Conservation (phyloP, 2,888 invertebrate genomes). For the Coremacera marginata region DNA sequence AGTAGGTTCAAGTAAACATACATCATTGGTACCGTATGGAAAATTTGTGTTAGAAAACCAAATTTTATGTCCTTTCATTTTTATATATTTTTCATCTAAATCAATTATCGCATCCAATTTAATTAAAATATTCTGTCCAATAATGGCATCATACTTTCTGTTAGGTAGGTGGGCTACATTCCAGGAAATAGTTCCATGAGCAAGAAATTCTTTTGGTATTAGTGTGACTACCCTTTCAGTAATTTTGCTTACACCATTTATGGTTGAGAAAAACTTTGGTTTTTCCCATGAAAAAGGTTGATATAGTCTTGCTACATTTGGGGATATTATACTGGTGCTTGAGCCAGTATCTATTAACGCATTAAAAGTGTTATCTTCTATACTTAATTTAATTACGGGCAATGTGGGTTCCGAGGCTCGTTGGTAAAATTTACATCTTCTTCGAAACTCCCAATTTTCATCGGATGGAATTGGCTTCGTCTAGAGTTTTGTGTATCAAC, state of each 20-base stretch:
- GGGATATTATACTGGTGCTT: background rate
- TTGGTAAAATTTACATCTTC: too few species aligned
- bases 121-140: background rate
- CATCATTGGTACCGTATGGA: slow-evolving; percentile 3
- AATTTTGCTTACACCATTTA: background rate
- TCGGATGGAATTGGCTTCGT: too few species aligned
- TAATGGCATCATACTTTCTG: slow-evolving; percentile 3
- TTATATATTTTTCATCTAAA: slow-evolving; percentile 3
- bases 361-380: too few species aligned
- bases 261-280: background rate
- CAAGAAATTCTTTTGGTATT: background rate
- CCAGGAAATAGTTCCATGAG: slow-evolving; percentile 3
- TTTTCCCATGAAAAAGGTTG: background rate
- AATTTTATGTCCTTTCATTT: slow-evolving; percentile 1
- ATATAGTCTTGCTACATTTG: background rate
- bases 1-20: background rate
- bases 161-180: slow-evolving; percentile 3
- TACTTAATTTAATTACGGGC: too few species aligned
- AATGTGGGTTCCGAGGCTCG: too few species aligned
- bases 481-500: too few species aligned
- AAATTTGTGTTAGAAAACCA: background rate
- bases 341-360: too few species aligned
- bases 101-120: background rate
- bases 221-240: background rate
- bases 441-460: too few species aligned